Conservation (phyloP, 2,888 invertebrate genomes). For the Thymelicus lineola region DNA sequence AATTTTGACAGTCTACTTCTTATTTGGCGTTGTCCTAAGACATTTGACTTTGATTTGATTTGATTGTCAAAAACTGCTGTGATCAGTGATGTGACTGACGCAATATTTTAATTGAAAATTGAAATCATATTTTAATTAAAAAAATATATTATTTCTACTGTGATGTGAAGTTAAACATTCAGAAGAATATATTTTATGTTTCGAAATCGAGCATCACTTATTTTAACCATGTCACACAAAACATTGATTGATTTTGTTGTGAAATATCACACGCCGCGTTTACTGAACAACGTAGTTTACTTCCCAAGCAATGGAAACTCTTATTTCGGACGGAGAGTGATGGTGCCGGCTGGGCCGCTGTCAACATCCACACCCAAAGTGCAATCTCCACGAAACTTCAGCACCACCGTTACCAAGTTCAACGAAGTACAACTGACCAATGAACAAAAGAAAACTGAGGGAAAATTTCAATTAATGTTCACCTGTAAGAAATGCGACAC, state of each 20-base stretch:
- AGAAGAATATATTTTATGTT: conserved; percentile 16
- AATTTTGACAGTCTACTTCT: no score
- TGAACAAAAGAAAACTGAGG: conserved; percentile 61
- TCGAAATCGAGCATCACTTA: conserved; percentile 7
- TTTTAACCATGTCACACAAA: conserved; percentile 65
- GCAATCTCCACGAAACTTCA: conserved; percentile 66
- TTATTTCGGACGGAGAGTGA: conserved; percentile 70
- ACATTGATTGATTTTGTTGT: conserved; percentile 77
- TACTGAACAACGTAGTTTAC: conserved; percentile 73
- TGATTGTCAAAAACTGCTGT: not conserved
- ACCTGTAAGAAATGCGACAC: conserved; percentile 96
- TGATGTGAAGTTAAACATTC: not conserved
- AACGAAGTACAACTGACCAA: conserved; percentile 55
- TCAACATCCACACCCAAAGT: conserved; percentile 64
- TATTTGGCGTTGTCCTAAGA: no score
- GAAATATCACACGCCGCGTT: conserved; percentile 74
- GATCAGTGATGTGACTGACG: not conserved
- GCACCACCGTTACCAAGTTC: conserved; percentile 58
- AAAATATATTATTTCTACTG: not conserved
- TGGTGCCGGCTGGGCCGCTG: conserved; percentile 56
- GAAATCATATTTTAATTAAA: not conserved
- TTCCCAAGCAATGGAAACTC: conserved; percentile 80
- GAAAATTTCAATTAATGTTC: conserved; percentile 90
- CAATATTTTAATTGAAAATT: not conserved
- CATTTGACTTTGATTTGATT: not conserved